phyloP scores from a whole-genome alignment of 2,113 vertebrate genomes.

The Pleuronectes platessa region DNA sequence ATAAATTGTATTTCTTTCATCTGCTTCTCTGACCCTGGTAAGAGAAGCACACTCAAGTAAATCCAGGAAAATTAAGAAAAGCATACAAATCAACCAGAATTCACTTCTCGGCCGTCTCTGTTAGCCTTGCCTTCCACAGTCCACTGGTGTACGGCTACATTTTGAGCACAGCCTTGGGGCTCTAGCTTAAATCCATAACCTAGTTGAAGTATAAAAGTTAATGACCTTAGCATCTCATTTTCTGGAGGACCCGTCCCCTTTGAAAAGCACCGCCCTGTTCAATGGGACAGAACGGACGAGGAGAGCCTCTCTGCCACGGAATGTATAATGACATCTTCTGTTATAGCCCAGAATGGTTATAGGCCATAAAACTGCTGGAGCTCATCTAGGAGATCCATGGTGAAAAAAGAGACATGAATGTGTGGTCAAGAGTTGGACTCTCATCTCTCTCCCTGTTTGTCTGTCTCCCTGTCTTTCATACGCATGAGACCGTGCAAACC shows the following conservation, averaged over 20 bases:
- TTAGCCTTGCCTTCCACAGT: conserved; percentile 29
- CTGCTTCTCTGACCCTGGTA: no score
- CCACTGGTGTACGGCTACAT: not conserved
- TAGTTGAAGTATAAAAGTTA: conserved; percentile 79
- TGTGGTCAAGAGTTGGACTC: conserved; percentile 50
- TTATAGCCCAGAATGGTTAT: conserved; percentile 73
- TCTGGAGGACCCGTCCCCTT: conserved; percentile 54
- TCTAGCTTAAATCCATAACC: conserved; percentile 64
- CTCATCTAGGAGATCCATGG: conserved; percentile 62
- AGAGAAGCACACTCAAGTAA: not conserved
- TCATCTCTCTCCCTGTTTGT: not conserved
- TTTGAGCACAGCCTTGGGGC: conserved; percentile 36
- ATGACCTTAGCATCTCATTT: conserved; percentile 79
- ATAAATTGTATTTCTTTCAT: no score
- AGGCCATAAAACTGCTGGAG: conserved; percentile 65
- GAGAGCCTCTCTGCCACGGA: conserved; percentile 65
- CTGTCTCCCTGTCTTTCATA: not conserved
- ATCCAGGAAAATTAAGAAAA: not conserved
- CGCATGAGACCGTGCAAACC: not conserved
- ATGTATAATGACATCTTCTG: conserved; percentile 75
- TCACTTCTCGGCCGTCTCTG: not conserved
- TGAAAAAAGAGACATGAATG: conserved; percentile 44
- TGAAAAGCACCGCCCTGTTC: conserved; percentile 66
- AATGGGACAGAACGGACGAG: conserved; percentile 71
- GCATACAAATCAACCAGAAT: conserved; percentile 2